Base-by-base conservation (phyloP, 1,140 invertebrate genomes). In the Drosophila nebulosa region DNA sequence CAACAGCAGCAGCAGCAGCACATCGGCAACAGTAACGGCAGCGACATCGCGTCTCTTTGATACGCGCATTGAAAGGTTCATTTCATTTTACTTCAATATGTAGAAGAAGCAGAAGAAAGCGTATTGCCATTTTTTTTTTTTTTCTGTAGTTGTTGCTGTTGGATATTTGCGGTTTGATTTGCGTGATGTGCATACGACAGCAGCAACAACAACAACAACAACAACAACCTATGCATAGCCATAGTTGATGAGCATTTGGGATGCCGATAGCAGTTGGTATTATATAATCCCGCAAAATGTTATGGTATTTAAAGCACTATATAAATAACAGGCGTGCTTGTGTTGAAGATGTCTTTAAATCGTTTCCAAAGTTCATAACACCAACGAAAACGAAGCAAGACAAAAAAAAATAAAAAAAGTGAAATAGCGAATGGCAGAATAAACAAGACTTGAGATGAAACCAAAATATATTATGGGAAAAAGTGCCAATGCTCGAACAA, bases 241-340 rank as follows among this genome's bases (percentile, higher is more conserved):
- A 65, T 64, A 46, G 18, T 53, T 64, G 61, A 64, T 50, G 66
- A 66, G 55, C 63, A 72, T 59, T 67, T 55, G 24, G 70, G 62
- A 69, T 63, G 55, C 55, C 72, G 74, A 64, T 59, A 52, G 60
- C 58, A 78, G 64, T 50, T 64, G 24, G 32, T 51, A 71, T 85
- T 85, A 86, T 80, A 78, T 85, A 85, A 85, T 62, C 26, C 57
- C 61, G 74, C 74, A 88, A 86, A 46, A 85, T 86, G 81, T 86
- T 85, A 86, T 86, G 81, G 78, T 86, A 85, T 85, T 85, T 85
- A 65, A 86, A 85, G 80, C 81, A 86, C 80, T 77, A 70, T 77
- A 86, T 80, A 85, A 85, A 85, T 80, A 85, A 80, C 65, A 78
- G 67, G 71, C 71, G 64, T 68, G 72, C 72, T 74, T 74, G 78